Evolutionary conservation across 2,113 vertebrate genomes (phyloP).

Genomic region (Podarcis muralis): DNA sequence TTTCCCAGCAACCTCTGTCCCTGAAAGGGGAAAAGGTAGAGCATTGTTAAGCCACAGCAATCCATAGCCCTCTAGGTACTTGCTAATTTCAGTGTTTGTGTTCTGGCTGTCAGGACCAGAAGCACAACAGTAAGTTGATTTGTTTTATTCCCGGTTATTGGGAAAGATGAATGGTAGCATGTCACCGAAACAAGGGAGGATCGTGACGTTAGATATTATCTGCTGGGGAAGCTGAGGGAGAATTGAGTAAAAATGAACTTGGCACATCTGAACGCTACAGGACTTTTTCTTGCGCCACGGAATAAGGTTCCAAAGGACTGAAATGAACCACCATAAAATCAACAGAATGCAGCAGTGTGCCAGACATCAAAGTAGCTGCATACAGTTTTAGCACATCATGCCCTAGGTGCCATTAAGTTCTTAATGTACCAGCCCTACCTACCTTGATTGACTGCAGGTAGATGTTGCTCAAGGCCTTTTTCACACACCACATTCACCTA

Average conservation of each 20-base stretch:
- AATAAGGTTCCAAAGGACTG: not conserved
- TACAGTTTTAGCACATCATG: not conserved
- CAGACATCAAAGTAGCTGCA: not conserved
- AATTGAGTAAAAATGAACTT: not conserved
- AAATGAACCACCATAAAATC: not conserved
- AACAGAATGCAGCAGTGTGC: not conserved
- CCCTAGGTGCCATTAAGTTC: not conserved
- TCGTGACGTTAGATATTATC: not conserved
- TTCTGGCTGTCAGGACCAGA: not conserved
- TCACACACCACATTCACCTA: not conserved
- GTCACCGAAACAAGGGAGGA: not conserved
- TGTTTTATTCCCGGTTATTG: not conserved
- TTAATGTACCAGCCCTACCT: not conserved
- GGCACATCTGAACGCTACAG: not conserved
- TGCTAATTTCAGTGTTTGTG: slow-evolving; percentile 5
- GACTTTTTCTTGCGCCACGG: no score
- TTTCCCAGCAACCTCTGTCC: slow-evolving; percentile 9
- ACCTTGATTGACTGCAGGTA: not conserved
- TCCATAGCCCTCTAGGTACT: not conserved
- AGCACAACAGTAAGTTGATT: not conserved
- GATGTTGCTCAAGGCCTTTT: not conserved
- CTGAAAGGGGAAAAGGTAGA: slow-evolving; percentile 10
- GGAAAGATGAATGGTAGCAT: not conserved
- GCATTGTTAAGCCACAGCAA: slow-evolving; percentile 16
- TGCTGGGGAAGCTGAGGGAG: not conserved